Percentiles rank a stretch among this genome's conserved stretches.
phyloP scores from a whole-genome alignment of 2,888 invertebrate genomes.

The Halocaridina rubra region DNA sequence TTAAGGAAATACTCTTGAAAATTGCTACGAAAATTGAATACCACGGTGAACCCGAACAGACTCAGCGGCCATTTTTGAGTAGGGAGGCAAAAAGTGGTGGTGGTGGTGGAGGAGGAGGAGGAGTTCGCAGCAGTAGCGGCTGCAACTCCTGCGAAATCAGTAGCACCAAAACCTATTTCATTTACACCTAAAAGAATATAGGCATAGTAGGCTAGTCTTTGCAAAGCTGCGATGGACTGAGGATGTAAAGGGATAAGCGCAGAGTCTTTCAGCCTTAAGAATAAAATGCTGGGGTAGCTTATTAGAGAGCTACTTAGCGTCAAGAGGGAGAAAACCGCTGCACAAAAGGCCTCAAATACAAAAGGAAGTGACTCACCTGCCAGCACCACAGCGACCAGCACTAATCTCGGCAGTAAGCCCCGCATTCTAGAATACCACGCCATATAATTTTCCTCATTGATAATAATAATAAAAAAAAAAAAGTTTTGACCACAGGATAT shows the following conservation, averaged over 20 bases:
- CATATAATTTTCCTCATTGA: constrained; percentile 58
- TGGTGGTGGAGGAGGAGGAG: neutral
- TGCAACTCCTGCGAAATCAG: neutral
- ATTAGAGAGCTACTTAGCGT: neutral
- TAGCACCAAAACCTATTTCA: no score
- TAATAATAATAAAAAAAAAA: no score
- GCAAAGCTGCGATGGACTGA: no score
- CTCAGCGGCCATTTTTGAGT: constrained; percentile 57
- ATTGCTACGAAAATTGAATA: no score
- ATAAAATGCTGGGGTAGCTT: neutral
- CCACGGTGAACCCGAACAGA: no score
- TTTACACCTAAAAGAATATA: no score
- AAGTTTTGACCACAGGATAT: constrained; percentile 29
- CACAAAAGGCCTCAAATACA: neutral
- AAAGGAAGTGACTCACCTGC: constrained; percentile 38
- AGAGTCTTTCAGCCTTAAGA: no score
- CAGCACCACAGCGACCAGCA: constrained; percentile 49
- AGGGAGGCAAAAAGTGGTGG: constrained; percentile 51
- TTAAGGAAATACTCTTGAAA: neutral
- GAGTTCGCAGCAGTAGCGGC: neutral
- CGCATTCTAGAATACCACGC: constrained; percentile 54
- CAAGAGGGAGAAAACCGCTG: no score
- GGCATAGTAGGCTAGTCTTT: no score
- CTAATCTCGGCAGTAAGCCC: constrained; percentile 52
- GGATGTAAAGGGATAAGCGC: no score